These are phyloP conservation scores for Tenebrio molitor DNA, from an alignment of 1,140 invertebrate genomes.

Conservation along the genomic window DNA sequence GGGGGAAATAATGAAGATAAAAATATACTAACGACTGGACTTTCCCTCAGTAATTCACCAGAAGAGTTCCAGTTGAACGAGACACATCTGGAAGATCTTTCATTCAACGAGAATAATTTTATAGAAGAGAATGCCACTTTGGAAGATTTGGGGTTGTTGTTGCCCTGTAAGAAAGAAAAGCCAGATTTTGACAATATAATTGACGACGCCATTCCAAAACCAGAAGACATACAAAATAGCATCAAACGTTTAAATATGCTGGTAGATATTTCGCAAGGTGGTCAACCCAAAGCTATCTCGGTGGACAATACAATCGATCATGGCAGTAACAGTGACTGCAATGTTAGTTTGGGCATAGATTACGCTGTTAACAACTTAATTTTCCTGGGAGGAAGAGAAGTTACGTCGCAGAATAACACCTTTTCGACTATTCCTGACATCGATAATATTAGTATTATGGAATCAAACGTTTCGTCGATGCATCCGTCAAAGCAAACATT, in stretches of 20 bases:
- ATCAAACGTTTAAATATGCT: constrained; percentile 25
- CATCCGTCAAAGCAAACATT: neutral
- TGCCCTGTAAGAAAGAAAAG: constrained; percentile 31
- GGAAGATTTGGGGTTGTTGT: constrained; percentile 4
- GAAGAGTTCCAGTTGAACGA: constrained; percentile 19
- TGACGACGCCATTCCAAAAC: constrained; percentile 20
- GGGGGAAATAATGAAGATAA: constrained; percentile 29
- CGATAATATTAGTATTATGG: constrained; percentile 28
- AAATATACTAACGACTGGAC: constrained; percentile 12
- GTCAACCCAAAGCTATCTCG: constrained; percentile 7
- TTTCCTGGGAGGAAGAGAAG: neutral
- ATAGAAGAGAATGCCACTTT: constrained; percentile 35
- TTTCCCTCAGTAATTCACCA: constrained; percentile 19
- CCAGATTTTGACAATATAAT: constrained; percentile 33
- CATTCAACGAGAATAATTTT: constrained; percentile 38
- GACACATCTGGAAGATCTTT: constrained; percentile 1
- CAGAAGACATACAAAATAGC: constrained; percentile 26
- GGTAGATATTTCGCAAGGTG: constrained; percentile 14
- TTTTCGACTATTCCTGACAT: constrained; percentile 17
- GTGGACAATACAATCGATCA: constrained; percentile 9
- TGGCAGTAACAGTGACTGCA: neutral
- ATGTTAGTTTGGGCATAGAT: constrained; percentile 1
- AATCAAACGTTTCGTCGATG: constrained; percentile 7
- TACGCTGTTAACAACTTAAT: constrained; percentile 36
- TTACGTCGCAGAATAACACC: neutral